These are phyloP conservation scores for Odocoileus virginianus DNA, from an alignment of 2,113 vertebrate species.

Conservation along the genomic window DNA sequence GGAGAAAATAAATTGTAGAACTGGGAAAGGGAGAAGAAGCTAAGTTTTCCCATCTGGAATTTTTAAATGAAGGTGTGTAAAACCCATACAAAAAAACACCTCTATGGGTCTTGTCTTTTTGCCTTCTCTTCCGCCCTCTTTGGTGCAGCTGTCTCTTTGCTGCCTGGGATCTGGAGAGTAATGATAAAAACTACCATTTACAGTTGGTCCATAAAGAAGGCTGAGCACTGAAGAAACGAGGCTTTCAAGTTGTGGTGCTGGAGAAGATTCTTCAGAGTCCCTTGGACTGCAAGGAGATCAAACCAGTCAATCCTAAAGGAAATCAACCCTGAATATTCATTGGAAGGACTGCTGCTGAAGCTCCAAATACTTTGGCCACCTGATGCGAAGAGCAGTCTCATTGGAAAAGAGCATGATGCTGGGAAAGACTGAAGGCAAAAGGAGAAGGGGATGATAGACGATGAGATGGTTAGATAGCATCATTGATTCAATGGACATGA, in stretches of 20 bases:
- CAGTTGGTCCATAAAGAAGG: neutral
- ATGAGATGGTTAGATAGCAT: neutral
- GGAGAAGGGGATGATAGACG: neutral
- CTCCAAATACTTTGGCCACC: neutral
- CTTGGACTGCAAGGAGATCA: neutral
- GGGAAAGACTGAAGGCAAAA: neutral
- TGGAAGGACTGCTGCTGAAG: neutral
- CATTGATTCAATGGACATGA: neutral
- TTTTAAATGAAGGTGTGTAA: neutral
- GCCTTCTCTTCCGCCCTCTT: neutral
- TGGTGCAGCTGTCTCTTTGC: neutral
- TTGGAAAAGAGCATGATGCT: neutral
- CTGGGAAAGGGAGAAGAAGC: neutral
- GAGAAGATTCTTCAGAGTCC: neutral
- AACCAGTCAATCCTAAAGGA: neutral
- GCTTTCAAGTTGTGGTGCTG: neutral
- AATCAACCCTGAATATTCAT: neutral
- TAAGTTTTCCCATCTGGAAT: neutral
- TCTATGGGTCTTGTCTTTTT: neutral
- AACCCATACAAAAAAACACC: neutral
- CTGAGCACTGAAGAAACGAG: accelerated
- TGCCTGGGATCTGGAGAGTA: neutral
- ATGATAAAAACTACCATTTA: neutral
- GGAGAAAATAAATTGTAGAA: neutral
- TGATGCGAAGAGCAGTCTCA: neutral